phyloP scores from a whole-genome alignment of 2,888 invertebrate species.

The Bursaphelenchus okinawaensis region DNA sequence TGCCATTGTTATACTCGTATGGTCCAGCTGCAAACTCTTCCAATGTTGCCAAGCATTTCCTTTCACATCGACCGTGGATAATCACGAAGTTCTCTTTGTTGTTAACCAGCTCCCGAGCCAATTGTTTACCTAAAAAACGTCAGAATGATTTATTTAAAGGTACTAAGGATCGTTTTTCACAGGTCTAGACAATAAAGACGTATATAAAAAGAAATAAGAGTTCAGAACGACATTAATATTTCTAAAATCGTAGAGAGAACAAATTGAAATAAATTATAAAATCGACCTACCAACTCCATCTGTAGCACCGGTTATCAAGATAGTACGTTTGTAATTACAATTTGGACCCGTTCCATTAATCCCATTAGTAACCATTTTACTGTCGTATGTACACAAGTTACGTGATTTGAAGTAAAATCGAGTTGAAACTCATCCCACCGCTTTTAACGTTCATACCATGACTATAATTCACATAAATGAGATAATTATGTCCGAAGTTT shows the following conservation, averaged over 20 bases:
- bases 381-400: no score
- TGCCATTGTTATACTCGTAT: not conserved
- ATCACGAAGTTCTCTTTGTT: conserved; percentile 49
- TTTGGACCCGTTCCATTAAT: not conserved
- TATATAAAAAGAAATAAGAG: no score
- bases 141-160: not conserved
- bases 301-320: conserved; percentile 54
- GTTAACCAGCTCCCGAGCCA: conserved; percentile 32
- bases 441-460: no score
- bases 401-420: no score
- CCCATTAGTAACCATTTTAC: not conserved
- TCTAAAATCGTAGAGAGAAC: no score
- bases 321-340: conserved; percentile 39
- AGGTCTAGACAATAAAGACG: not conserved
- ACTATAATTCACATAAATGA: no score
- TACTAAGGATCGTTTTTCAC: not conserved
- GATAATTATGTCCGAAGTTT: no score
- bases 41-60: conserved; percentile 40
- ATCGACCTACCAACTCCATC: conserved; percentile 45
- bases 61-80: conserved; percentile 45
- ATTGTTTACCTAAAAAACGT: conserved; percentile 22
- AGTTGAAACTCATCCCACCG: no score
- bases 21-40: conserved; percentile 20
- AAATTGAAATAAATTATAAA: not conserved
- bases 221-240: no score